phyloP scores from a whole-genome alignment of 2,888 invertebrate species.

The Tipula unca region DNA sequence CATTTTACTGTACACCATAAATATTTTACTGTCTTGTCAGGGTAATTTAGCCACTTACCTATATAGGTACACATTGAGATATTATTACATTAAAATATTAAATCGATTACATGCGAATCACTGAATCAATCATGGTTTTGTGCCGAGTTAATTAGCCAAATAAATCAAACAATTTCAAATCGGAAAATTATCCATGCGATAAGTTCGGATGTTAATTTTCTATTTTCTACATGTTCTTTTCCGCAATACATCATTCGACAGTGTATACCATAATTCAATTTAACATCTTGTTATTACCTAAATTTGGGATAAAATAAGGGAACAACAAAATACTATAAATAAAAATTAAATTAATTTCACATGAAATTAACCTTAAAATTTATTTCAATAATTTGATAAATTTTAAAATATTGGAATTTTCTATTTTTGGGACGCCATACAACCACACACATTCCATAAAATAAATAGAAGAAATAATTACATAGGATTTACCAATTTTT shows the following conservation, averaged over 20 bases:
- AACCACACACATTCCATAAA: not conserved
- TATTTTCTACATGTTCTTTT: not conserved
- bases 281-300: not conserved
- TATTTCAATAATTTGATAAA: not conserved
- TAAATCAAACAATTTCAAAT: not conserved
- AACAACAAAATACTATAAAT: not conserved
- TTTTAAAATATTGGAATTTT: not conserved
- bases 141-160: not conserved
- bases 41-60: not conserved
- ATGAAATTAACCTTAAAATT: constrained; percentile 14
- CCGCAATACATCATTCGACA: not conserved
- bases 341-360: constrained; percentile 8
- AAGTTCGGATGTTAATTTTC: not conserved
- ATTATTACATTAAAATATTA: not conserved
- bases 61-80: not conserved
- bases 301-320: not conserved
- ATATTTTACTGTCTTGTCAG: too few species aligned
- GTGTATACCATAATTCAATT: not conserved
- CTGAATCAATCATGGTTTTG: not conserved
- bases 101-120: not conserved
- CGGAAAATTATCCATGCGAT: not conserved
- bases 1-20: not conserved
- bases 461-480: not conserved
- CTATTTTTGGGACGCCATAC: not conserved
- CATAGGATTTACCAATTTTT: not conserved